Conservation (phyloP, 2,797 vertebrate genomes). For the Pantherophis vulpinus region DNA sequence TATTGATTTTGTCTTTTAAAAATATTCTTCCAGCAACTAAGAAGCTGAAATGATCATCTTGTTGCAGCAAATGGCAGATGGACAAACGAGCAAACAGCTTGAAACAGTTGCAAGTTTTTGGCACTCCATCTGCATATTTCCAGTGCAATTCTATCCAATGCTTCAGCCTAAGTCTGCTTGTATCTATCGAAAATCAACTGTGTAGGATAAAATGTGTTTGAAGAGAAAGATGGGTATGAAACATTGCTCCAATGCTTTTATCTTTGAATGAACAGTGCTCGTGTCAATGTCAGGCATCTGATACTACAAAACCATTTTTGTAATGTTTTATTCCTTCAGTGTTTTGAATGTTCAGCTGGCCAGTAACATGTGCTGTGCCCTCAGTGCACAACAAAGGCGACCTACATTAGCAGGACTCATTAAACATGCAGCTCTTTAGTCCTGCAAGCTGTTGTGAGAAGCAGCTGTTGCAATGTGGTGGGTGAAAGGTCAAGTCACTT, state of each 20-base stretch:
- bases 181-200: slow-evolving; percentile 39
- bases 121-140: slow-evolving; percentile 34
- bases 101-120: slow-evolving; percentile 54
- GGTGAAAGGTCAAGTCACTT: slow-evolving; percentile 69
- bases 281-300: not conserved
- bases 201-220: slow-evolving; percentile 15
- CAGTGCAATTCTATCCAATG: slow-evolving; percentile 42
- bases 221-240: not conserved
- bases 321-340: slow-evolving; percentile 22
- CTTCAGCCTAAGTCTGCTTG: slow-evolving; percentile 39
- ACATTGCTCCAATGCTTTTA: not conserved
- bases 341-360: slow-evolving; percentile 9
- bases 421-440: slow-evolving; percentile 65
- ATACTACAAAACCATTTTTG: not conserved
- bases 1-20: not conserved
- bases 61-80: slow-evolving; percentile 57
- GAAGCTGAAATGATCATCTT: slow-evolving; percentile 56
- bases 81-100: slow-evolving; percentile 37
- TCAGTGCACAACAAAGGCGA: slow-evolving; percentile 59
- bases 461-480: slow-evolving; percentile 75
- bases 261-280: not conserved
- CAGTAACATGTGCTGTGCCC: slow-evolving; percentile 10
- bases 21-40: slow-evolving; percentile 40
- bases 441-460: slow-evolving; percentile 75
- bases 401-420: slow-evolving; percentile 60